Conservation (phyloP, 2,113 vertebrate species). For the Ceyx margarethae region DNA sequence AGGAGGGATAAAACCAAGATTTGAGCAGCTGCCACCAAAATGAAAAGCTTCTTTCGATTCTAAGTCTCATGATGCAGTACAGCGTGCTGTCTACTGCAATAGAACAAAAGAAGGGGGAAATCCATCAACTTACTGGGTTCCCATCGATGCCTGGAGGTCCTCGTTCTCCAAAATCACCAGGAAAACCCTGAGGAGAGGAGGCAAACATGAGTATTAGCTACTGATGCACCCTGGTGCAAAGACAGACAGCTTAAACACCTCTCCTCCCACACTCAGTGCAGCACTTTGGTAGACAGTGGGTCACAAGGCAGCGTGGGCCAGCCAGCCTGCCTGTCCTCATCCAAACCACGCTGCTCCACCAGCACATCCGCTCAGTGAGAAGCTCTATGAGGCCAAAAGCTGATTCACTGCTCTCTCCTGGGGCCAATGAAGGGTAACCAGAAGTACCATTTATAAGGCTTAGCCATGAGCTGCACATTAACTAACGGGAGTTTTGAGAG, state of each 20-base stretch:
- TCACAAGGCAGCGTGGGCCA: not conserved
- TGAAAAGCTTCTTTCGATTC: not conserved
- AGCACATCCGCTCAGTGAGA: not conserved
- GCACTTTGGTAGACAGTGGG: not conserved
- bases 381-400: not conserved
- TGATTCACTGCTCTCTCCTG: not conserved
- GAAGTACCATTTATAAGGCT: not conserved
- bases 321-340: not conserved
- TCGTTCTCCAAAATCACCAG: constrained; percentile 93
- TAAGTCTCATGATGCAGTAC: not conserved
- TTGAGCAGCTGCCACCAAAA: not conserved
- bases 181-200: constrained; percentile 86
- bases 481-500: not conserved
- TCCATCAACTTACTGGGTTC: constrained; percentile 88
- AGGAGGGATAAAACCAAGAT: not conserved
- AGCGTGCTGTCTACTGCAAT: not conserved
- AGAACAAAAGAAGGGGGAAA: not conserved
- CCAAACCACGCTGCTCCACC: not conserved
- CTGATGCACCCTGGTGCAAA: not conserved
- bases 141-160: constrained; percentile 95
- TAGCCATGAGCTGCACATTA: not conserved
- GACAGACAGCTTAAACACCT: not conserved
- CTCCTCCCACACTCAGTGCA: not conserved
- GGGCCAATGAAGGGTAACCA: not conserved
- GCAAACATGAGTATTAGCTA: constrained; percentile 9